These are phyloP conservation scores for Parazoanthus swiftii DNA, from an alignment of 92 coral and sea anemone genomes.

Conservation along the genomic window DNA sequence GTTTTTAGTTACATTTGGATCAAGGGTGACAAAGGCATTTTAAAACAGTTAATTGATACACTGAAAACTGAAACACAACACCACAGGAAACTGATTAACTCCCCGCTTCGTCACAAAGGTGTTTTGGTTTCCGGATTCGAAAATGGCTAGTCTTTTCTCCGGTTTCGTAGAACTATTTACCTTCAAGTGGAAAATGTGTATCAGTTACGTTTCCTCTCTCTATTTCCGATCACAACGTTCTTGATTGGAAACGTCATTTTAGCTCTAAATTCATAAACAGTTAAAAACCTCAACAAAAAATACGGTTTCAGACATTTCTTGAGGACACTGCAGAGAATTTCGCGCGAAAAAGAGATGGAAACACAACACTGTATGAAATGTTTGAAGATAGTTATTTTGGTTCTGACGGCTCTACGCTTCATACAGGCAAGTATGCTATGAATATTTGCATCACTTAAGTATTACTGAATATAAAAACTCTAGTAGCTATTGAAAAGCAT, in stretches of 20 bases:
- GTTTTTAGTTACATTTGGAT: background rate
- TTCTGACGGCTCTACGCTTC: conserved; percentile 19
- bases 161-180: background rate
- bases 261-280: background rate
- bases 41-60: conserved; percentile 2
- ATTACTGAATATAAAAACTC: no score
- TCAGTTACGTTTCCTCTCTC: background rate
- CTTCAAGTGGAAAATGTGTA: background rate
- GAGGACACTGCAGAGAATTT: background rate
- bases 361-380: background rate
- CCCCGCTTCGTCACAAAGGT: background rate
- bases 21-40: background rate
- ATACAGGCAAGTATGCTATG: background rate
- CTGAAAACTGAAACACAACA: background rate
- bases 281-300: background rate
- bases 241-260: background rate
- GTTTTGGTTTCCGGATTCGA: conserved; percentile 19
- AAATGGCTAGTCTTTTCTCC: background rate
- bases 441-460: background rate
- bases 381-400: background rate
- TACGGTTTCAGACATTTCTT: background rate
- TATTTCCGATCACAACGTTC: conserved; percentile 12
- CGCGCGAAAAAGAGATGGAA: background rate
- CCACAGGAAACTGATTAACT: background rate
- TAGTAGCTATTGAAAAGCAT: background rate